Evolutionary conservation across 1,140 invertebrate species (phyloP).

Genomic region (Microplitis demolitor): DNA sequence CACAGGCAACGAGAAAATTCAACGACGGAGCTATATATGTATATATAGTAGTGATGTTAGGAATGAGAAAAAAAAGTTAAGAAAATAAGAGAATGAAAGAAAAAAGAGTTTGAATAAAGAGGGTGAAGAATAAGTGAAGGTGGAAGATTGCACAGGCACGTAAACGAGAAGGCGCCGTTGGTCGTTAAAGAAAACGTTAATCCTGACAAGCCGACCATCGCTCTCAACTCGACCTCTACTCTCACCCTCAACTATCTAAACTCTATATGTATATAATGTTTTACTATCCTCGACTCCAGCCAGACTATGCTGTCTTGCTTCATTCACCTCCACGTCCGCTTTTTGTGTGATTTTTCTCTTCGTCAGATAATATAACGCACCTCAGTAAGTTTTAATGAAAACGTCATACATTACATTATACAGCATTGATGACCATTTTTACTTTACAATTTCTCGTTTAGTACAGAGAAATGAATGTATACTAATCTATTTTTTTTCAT

Average conservation of each 20-base stretch:
- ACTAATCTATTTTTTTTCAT: neutral
- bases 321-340: neutral
- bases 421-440: slow-evolving; percentile 43
- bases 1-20: slow-evolving; percentile 8
- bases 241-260: neutral
- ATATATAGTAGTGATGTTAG: neutral
- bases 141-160: slow-evolving; percentile 14
- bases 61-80: neutral
- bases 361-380: slow-evolving; percentile 35
- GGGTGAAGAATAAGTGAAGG: slow-evolving; percentile 12
- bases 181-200: slow-evolving; percentile 46
- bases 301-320: neutral
- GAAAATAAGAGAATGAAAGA: slow-evolving; percentile 2
- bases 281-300: neutral
- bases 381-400: slow-evolving; percentile 49
- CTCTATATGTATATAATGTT: neutral
- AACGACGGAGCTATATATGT: neutral
- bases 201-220: slow-evolving; percentile 39
- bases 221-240: slow-evolving; percentile 1
- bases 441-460: neutral
- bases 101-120: slow-evolving; percentile 16
- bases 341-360: slow-evolving; percentile 6
- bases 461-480: neutral
- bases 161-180: slow-evolving; percentile 25
- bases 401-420: slow-evolving; percentile 39